Evolutionary conservation across 1,140 invertebrate species (phyloP).

Genomic region (Rhizoglyphus robini): DNA sequence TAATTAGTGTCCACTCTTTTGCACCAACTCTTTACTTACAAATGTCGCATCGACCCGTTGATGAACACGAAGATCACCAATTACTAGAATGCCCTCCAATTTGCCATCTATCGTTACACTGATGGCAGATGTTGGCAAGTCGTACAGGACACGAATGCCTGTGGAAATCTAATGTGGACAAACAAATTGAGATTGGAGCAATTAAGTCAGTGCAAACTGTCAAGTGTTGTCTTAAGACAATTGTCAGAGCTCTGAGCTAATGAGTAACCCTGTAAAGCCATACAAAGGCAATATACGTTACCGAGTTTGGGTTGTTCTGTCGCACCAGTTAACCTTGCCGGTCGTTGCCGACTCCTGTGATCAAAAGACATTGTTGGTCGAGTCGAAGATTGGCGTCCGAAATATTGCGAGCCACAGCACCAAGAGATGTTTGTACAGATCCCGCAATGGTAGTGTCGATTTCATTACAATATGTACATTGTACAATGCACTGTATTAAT

Average conservation of each 20-base stretch:
- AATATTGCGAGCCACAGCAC: constrained; percentile 82
- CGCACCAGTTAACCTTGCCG: constrained; percentile 29
- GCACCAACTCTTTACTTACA: constrained; percentile 29
- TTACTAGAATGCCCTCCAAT: constrained; percentile 59
- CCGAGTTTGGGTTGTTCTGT: not conserved
- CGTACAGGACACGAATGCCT: constrained; percentile 33
- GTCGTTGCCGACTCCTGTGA: constrained; percentile 68
- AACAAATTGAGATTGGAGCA: too few relatives aligned
- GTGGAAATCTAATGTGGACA: constrained; percentile 31
- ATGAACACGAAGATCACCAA: constrained; percentile 72
- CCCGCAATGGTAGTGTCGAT: too few relatives aligned
- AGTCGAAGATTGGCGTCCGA: constrained; percentile 64
- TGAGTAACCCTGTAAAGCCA: too few relatives aligned
- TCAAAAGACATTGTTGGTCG: constrained; percentile 45
- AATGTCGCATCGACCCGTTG: constrained; percentile 47
- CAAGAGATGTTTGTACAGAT: constrained; percentile 47
- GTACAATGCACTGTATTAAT: too few relatives aligned
- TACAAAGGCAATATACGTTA: too few relatives aligned
- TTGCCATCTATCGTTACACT: constrained; percentile 50
- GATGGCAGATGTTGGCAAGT: constrained; percentile 51
- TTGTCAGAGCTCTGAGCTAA: too few relatives aligned
- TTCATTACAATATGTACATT: too few relatives aligned
- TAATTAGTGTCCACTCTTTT: too few relatives aligned
- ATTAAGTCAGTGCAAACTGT: too few relatives aligned
- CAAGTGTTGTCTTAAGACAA: too few relatives aligned